Percentiles rank a stretch among this genome's conserved stretches.
These are phyloP conservation scores for Pogonocherus hispidulus DNA, from an alignment of 2,888 invertebrate genomes.

Conservation along the genomic window DNA sequence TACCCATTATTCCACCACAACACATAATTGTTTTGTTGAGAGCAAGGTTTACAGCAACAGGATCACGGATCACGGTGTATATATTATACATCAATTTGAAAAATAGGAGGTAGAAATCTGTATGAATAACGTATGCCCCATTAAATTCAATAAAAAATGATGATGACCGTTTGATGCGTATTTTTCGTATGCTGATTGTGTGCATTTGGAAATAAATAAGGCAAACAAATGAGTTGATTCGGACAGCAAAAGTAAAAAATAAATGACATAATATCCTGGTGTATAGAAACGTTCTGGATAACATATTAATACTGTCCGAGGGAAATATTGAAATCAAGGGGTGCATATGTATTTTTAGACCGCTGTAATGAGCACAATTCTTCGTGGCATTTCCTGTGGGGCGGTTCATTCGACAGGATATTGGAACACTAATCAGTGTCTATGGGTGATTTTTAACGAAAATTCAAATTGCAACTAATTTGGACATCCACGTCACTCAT, in stretches of 20 bases:
- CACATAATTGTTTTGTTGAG: no score
- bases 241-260: slow-evolving; percentile 59
- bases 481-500: not conserved
- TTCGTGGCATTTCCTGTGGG: slow-evolving; percentile 63
- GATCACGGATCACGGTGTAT: no score
- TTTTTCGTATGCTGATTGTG: slow-evolving; percentile 52
- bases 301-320: slow-evolving; percentile 63
- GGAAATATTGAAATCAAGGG: slow-evolving; percentile 54
- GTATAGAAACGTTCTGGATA: slow-evolving; percentile 44
- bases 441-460: slow-evolving; percentile 33
- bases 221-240: slow-evolving; percentile 54
- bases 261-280: slow-evolving; percentile 64
- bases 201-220: slow-evolving; percentile 52
- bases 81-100: not conserved
- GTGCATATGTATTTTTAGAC: slow-evolving; percentile 67
- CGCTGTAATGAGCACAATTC: slow-evolving; percentile 65
- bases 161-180: slow-evolving; percentile 55
- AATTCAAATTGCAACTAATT: slow-evolving; percentile 12
- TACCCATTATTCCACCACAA: no score
- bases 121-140: slow-evolving; percentile 47
- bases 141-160: slow-evolving; percentile 58
- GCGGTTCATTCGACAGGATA: slow-evolving; percentile 64
- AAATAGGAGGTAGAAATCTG: slow-evolving; percentile 34
- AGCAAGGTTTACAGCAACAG: no score
- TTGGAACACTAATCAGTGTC: slow-evolving; percentile 67